Conservation (phyloP, 1,140 invertebrate species). For the Nasonia giraulti region DNA sequence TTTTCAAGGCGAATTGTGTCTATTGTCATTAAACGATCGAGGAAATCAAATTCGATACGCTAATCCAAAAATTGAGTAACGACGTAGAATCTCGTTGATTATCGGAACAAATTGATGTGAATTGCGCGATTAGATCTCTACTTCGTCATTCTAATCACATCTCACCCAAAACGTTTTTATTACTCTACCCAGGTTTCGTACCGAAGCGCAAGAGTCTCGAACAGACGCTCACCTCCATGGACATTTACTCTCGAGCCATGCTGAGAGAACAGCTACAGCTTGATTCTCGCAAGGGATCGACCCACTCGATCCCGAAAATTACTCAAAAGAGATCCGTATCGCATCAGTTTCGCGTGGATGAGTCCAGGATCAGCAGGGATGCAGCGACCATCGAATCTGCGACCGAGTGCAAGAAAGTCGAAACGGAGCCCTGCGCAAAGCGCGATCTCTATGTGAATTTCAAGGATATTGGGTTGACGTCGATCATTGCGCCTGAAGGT, state of each 20-base stretch:
- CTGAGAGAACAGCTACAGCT: constrained; percentile 55
- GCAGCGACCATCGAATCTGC: not conserved
- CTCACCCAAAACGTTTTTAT: not conserved
- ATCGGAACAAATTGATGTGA: too few species aligned
- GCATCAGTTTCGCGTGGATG: not conserved
- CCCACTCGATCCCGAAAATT: not conserved
- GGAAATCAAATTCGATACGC: too few species aligned
- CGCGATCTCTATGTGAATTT: constrained; percentile 77
- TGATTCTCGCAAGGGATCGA: not conserved
- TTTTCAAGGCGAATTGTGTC: not conserved
- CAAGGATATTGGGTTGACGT: constrained; percentile 79
- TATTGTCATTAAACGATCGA: too few species aligned
- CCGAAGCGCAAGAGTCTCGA: constrained; percentile 20
- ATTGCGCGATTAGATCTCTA: too few species aligned
- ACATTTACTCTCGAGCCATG: constrained; percentile 61
- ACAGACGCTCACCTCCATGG: constrained; percentile 53
- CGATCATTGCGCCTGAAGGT: constrained; percentile 79
- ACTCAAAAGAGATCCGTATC: constrained; percentile 15
- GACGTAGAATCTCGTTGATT: too few species aligned
- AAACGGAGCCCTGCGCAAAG: constrained; percentile 65
- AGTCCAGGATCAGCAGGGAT: constrained; percentile 1
- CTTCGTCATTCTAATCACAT: not conserved
- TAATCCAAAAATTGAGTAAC: too few species aligned
- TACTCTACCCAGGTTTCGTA: not conserved
- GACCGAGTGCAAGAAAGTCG: not conserved